Conservation (phyloP, 1,140 invertebrate genomes). For the Drosophila lowei region DNA sequence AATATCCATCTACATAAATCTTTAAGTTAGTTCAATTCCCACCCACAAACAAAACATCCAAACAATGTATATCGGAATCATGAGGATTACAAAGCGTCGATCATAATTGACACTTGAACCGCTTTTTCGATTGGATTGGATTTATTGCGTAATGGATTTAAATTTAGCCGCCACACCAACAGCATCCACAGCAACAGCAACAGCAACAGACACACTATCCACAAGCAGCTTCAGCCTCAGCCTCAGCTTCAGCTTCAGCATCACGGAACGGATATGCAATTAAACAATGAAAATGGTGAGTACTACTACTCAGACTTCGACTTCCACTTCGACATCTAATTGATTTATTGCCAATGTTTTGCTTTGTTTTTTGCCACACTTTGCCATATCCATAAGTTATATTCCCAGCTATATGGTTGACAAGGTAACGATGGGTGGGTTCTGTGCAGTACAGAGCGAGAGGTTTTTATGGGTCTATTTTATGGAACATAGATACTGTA, state of each 20-base stretch:
- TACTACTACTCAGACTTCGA: background rate
- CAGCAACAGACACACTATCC: slow-evolving; percentile 18
- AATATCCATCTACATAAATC: slow-evolving; percentile 21
- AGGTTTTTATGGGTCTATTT: slow-evolving; percentile 9
- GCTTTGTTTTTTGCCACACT: background rate
- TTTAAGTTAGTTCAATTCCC: slow-evolving; percentile 45
- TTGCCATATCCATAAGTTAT: slow-evolving; percentile 8
- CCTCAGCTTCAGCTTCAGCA: slow-evolving; percentile 7
- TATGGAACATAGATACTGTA: too few species aligned
- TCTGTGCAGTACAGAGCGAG: background rate
- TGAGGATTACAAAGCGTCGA: slow-evolving; percentile 33
- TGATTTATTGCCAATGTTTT: slow-evolving; percentile 27
- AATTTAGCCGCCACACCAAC: slow-evolving; percentile 68
- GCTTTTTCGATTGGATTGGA: slow-evolving; percentile 67
- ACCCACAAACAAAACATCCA: background rate
- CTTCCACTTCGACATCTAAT: background rate
- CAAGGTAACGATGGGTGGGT: background rate
- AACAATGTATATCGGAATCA: slow-evolving; percentile 1
- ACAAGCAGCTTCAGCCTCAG: slow-evolving; percentile 19
- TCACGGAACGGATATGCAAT: slow-evolving; percentile 73
- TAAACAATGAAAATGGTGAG: slow-evolving; percentile 69
- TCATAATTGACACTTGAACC: slow-evolving; percentile 28
- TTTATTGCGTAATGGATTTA: slow-evolving; percentile 80
- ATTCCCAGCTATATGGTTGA: slow-evolving; percentile 2
- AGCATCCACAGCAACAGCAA: slow-evolving; percentile 32